phyloP scores from a whole-genome alignment of 2,888 invertebrate species.

The Aplocera efformata region DNA sequence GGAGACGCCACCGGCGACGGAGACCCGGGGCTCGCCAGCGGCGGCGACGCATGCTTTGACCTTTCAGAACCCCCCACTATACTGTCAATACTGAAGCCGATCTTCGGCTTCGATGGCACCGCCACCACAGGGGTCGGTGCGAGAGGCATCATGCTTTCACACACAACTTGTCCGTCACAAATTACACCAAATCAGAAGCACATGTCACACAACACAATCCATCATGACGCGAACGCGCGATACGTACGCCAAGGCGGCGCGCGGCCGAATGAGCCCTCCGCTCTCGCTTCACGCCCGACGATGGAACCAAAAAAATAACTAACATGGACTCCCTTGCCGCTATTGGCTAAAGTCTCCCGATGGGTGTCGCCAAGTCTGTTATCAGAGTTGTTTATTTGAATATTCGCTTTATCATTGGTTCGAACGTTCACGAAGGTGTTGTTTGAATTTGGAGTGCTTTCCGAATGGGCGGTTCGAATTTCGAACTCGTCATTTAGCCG shows the following conservation, averaged over 20 bases:
- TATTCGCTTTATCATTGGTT: constrained; percentile 51
- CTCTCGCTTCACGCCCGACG: constrained; percentile 48
- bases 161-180: constrained; percentile 69
- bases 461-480: constrained; percentile 64
- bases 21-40: constrained; percentile 72
- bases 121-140: constrained; percentile 96
- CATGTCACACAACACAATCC: constrained; percentile 78
- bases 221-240: constrained; percentile 70
- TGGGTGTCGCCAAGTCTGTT: constrained; percentile 50
- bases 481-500: constrained; percentile 66
- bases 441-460: constrained; percentile 69
- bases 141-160: constrained; percentile 93
- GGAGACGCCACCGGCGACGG: constrained; percentile 72
- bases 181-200: constrained; percentile 66
- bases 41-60: constrained; percentile 77
- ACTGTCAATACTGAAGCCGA: constrained; percentile 97
- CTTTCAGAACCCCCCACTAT: constrained; percentile 88
- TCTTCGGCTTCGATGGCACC: constrained; percentile 95
- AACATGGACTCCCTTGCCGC: constrained; percentile 59
- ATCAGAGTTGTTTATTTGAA: constrained; percentile 59
- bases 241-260: constrained; percentile 76
- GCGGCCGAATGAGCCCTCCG: constrained; percentile 70
- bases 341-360: constrained; percentile 52
- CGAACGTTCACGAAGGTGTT: constrained; percentile 52
- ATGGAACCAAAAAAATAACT: constrained; percentile 54